Evolutionary conservation across 64 coral and sea anemone species (phyloP).

Genomic region (Platygyra sinensis): DNA sequence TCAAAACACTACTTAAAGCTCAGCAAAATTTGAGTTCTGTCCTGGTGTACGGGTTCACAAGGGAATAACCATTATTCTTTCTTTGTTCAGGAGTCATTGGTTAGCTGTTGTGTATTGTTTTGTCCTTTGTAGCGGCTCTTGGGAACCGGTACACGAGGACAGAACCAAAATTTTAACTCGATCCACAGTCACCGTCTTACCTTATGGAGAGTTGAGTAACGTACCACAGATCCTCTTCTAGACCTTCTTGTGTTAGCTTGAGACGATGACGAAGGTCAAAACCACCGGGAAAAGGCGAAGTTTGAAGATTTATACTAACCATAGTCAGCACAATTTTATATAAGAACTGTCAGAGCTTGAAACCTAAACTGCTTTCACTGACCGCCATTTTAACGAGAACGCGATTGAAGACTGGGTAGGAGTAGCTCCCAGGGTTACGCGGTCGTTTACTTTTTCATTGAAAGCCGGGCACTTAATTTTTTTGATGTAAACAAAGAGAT

Average conservation of each 20-base stretch:
- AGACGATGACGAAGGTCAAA: conserved; percentile 42
- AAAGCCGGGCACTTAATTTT: too few species aligned
- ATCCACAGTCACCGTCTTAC: too few species aligned
- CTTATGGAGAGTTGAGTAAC: conserved; percentile 33
- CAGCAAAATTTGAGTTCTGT: neutral
- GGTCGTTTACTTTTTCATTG: too few species aligned
- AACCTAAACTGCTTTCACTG: neutral
- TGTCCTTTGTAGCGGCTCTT: too few species aligned
- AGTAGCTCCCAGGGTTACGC: conserved; percentile 12
- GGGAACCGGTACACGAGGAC: too few species aligned
- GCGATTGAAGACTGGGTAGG: neutral
- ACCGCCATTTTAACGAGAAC: neutral
- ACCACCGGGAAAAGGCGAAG: neutral
- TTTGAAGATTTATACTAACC: neutral
- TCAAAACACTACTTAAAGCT: too few species aligned
- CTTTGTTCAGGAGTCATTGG: too few species aligned
- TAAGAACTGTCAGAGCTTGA: neutral
- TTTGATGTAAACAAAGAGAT: too few species aligned
- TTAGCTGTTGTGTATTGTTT: too few species aligned
- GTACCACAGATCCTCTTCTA: conserved; percentile 37
- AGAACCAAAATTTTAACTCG: too few species aligned
- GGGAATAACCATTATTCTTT: too few species aligned
- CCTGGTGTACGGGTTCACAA: too few species aligned
- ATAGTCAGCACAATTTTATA: neutral
- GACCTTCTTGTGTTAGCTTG: conserved; percentile 24